These are phyloP conservation scores for Lepidostoma basale DNA, from an alignment of 1,140 invertebrate species.

Conservation along the genomic window DNA sequence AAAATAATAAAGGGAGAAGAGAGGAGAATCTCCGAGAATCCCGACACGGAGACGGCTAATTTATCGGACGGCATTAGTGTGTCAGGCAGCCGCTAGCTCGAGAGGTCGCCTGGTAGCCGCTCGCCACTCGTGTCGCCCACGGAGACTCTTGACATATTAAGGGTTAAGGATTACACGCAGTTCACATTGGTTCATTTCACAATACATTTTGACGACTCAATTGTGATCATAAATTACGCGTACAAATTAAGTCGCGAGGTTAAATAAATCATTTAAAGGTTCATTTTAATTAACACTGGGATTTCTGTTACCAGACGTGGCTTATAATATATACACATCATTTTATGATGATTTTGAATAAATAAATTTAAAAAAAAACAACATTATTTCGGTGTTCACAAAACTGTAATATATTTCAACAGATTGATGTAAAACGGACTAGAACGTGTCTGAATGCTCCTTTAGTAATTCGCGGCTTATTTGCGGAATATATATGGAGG, in stretches of 20 bases:
- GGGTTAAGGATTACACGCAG: slow-evolving; percentile 21
- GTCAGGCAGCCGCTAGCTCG: not conserved
- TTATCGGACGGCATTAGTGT: slow-evolving; percentile 19
- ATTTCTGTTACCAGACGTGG: too few species aligned
- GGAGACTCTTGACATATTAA: slow-evolving; percentile 38
- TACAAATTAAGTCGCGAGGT: too few species aligned
- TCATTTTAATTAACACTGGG: too few species aligned
- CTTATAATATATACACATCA: too few species aligned
- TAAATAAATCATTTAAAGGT: too few species aligned
- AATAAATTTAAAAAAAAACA: too few species aligned
- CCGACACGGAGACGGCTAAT: slow-evolving; percentile 8
- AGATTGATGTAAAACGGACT: too few species aligned
- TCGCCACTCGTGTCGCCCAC: not conserved
- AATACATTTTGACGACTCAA: not conserved
- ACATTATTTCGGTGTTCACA: too few species aligned
- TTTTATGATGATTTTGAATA: too few species aligned
- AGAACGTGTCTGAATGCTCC: too few species aligned
- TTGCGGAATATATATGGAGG: slow-evolving; percentile 15
- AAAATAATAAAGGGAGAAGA: slow-evolving; percentile 3
- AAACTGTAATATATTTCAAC: too few species aligned
- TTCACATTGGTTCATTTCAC: not conserved
- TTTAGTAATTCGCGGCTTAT: slow-evolving; percentile 15
- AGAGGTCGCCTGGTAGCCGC: not conserved
- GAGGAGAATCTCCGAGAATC: slow-evolving; percentile 15
- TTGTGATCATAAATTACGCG: too few species aligned